Percentiles rank a stretch among this genome's conserved stretches.
These are phyloP conservation scores for Loripinus fragilis DNA, from an alignment of 2,888 invertebrate species.

Conservation along the genomic window DNA sequence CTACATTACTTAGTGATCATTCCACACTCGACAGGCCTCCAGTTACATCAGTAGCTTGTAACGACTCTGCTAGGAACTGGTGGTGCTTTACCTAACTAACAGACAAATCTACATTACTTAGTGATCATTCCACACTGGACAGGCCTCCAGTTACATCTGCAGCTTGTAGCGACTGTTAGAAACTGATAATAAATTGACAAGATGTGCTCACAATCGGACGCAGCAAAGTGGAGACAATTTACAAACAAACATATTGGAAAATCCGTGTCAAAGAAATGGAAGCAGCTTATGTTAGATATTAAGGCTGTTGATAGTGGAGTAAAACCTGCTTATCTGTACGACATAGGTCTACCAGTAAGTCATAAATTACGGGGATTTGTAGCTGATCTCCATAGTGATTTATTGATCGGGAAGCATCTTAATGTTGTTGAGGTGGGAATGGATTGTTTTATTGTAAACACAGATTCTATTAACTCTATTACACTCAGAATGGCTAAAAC, in stretches of 20 bases:
- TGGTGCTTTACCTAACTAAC: too few species aligned
- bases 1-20: too few species aligned
- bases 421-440: conserved; percentile 52
- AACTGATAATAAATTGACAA: background rate
- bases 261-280: conserved; percentile 22
- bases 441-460: conserved; percentile 60
- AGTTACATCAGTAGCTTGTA: too few species aligned
- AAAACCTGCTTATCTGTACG: conserved; percentile 63
- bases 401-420: conserved; percentile 44
- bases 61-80: too few species aligned
- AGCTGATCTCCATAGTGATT: conserved; percentile 21
- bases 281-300: conserved; percentile 49
- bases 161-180: too few species aligned
- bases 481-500: too few species aligned
- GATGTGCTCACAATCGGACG: background rate
- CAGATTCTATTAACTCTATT: conserved; percentile 26
- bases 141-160: too few species aligned
- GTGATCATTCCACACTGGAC: too few species aligned
- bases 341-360: conserved; percentile 41
- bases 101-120: too few species aligned
- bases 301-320: conserved; percentile 58
- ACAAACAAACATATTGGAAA: conserved; percentile 34
- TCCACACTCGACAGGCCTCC: too few species aligned
- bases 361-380: conserved; percentile 37
- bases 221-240: conserved; percentile 25